Percentiles rank a stretch among this genome's conserved stretches.
Evolutionary conservation across 2,888 invertebrate species (phyloP).

Genomic region (Clanis bilineata): DNA sequence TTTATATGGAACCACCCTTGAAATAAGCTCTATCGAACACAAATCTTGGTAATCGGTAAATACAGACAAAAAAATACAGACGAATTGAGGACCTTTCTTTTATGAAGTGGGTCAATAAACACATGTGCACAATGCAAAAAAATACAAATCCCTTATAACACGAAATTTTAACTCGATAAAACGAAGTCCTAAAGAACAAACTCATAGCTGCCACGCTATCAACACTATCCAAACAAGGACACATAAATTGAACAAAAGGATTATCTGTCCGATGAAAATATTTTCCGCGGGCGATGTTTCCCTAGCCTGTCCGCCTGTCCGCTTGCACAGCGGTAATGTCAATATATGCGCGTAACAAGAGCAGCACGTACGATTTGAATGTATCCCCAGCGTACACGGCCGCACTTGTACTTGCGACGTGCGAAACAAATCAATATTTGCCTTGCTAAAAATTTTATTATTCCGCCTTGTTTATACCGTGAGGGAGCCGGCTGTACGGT

Average conservation of each 20-base stretch:
- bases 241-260: slow-evolving; percentile 8
- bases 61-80: too few relatives aligned
- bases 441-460: slow-evolving; percentile 20
- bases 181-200: background rate
- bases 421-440: slow-evolving; percentile 26
- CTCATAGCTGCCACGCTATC: background rate
- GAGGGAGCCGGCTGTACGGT: background rate
- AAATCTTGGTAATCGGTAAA: too few relatives aligned
- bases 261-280: slow-evolving; percentile 8
- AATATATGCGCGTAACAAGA: slow-evolving; percentile 14
- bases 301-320: slow-evolving; percentile 5
- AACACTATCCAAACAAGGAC: background rate
- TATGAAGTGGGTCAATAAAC: too few relatives aligned
- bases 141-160: background rate
- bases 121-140: background rate
- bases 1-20: too few relatives aligned
- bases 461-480: slow-evolving; percentile 11
- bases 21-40: too few relatives aligned
- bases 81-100: too few relatives aligned
- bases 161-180: background rate
- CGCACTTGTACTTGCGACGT: slow-evolving; percentile 21
- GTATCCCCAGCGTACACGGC: slow-evolving; percentile 23
- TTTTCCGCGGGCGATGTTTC: slow-evolving; percentile 9
- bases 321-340: slow-evolving; percentile 13
- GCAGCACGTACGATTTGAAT: slow-evolving; percentile 24